Conservation (phyloP, 1,140 invertebrate genomes). For the Drosophila auraria region DNA sequence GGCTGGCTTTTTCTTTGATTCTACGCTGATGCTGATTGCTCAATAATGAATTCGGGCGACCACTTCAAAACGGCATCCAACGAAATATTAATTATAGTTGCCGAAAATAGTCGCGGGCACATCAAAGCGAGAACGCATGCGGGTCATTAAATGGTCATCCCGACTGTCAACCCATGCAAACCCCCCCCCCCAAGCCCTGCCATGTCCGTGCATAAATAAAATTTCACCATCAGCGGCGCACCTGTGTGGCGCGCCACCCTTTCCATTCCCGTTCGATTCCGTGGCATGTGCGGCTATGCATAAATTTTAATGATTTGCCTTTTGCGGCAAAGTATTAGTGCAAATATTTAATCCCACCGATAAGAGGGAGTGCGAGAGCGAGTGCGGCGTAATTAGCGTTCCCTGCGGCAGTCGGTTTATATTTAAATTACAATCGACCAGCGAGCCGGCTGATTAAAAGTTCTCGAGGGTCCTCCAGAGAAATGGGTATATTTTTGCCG, state of each 20-base stretch:
- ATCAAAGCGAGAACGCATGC: constrained; percentile 64
- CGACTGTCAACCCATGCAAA: constrained; percentile 25
- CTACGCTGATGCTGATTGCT: constrained; percentile 17
- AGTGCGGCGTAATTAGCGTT: constrained; percentile 59
- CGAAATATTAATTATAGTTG: constrained; percentile 68
- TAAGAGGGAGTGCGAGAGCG: constrained; percentile 37
- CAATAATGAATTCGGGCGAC: constrained; percentile 44
- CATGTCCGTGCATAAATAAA: constrained; percentile 34
- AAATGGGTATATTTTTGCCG: constrained; percentile 23
- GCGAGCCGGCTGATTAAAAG: constrained; percentile 30
- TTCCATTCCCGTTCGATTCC: not conserved
- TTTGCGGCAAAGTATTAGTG: constrained; percentile 67
- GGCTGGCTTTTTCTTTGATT: constrained; percentile 31
- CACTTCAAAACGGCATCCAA: constrained; percentile 57
- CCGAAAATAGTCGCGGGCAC: constrained; percentile 44
- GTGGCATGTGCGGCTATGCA: constrained; percentile 62
- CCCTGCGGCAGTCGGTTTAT: constrained; percentile 36
- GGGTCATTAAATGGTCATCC: constrained; percentile 71
- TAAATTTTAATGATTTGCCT: constrained; percentile 79
- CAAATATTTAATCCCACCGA: constrained; percentile 74
- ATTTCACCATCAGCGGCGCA: constrained; percentile 22
- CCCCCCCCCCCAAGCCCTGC: too few species aligned
- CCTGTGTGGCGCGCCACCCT: not conserved
- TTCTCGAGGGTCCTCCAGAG: constrained; percentile 35
- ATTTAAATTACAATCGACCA: constrained; percentile 45